These are phyloP conservation scores for Tubiluchus corallicola DNA, from an alignment of 2,888 invertebrate genomes.

Conservation along the genomic window DNA sequence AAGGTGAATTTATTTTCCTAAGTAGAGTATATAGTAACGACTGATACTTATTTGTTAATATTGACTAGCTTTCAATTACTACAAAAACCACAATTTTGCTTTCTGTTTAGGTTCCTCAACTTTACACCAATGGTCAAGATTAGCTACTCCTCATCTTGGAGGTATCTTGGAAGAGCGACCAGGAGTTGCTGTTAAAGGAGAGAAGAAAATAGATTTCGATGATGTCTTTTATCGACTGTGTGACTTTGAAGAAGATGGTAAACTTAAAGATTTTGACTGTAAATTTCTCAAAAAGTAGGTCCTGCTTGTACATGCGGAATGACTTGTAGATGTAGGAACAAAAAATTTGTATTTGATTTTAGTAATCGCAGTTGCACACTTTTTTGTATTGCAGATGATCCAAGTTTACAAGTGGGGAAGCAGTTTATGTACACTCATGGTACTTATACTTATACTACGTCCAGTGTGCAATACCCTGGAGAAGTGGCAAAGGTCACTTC, in stretches of 20 bases:
- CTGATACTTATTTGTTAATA: neutral
- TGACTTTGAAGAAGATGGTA: constrained; percentile 45
- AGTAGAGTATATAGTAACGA: too few relatives aligned
- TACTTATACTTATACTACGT: constrained; percentile 68
- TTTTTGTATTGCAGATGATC: constrained; percentile 6
- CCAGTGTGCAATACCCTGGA: constrained; percentile 72
- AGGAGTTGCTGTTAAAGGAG: constrained; percentile 51
- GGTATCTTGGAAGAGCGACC: constrained; percentile 75
- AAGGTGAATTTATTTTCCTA: constrained; percentile 33
- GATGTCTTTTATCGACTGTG: constrained; percentile 43
- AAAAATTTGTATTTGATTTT: neutral
- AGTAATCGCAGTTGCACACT: too few relatives aligned
- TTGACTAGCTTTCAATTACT: neutral
- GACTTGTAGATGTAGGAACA: neutral
- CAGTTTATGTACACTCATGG: constrained; percentile 37
- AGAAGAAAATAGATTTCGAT: constrained; percentile 20
- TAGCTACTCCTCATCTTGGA: constrained; percentile 79
- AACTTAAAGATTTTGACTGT: constrained; percentile 9
- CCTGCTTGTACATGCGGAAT: too few relatives aligned
- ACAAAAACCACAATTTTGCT: neutral
- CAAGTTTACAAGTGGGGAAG: constrained; percentile 14
- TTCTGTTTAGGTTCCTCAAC: constrained; percentile 51
- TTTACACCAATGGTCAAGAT: constrained; percentile 77
- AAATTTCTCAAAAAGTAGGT: neutral
- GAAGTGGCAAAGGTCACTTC: constrained; percentile 51